Evolutionary conservation across 2,113 vertebrate species (phyloP).

Genomic region (Pipra filicauda): DNA sequence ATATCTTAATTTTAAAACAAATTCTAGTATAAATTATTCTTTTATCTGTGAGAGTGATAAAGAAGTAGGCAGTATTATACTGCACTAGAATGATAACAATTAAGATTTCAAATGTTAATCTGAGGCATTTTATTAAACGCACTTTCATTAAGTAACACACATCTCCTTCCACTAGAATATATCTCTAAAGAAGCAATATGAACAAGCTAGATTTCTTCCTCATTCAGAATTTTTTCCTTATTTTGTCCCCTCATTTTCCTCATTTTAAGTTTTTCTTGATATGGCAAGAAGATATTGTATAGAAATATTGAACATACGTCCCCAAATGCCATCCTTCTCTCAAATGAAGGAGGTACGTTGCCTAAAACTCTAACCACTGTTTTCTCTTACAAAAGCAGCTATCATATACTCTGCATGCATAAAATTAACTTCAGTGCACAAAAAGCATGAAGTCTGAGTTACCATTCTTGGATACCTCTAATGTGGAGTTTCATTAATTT

Average conservation of each 20-base stretch:
- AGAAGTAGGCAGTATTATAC: neutral
- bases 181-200: neutral
- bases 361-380: neutral
- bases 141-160: neutral
- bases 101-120: neutral
- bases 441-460: neutral
- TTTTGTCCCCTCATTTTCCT: neutral
- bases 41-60: neutral
- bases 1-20: neutral
- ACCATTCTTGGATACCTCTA: neutral
- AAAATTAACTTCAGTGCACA: neutral
- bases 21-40: neutral
- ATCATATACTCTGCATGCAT: neutral
- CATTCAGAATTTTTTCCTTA: neutral
- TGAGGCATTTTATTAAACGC: neutral
- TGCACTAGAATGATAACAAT: neutral
- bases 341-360: neutral
- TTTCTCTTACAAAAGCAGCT: neutral
- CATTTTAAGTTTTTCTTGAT: neutral
- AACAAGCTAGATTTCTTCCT: neutral
- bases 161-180: neutral
- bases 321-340: neutral
- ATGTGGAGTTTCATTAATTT: accelerated
- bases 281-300: neutral
- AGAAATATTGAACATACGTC: neutral